Evolutionary conservation across 1,140 invertebrate genomes (phyloP).

Genomic region (Lordiphosa stackelbergi): DNA sequence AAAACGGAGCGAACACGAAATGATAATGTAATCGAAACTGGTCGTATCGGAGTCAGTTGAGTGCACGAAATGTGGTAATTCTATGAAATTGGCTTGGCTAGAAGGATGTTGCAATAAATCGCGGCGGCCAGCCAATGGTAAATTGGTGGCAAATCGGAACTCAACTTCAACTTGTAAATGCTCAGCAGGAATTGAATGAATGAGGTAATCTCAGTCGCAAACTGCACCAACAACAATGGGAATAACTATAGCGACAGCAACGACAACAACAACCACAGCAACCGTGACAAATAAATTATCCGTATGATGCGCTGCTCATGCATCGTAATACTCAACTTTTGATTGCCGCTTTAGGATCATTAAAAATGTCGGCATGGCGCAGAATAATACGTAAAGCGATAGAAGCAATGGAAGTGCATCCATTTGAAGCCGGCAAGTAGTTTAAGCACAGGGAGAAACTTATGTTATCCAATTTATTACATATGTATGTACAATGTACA

Average conservation of each 20-base stretch:
- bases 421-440: no score
- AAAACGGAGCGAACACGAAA: conserved; percentile 66
- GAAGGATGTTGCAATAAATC: conserved; percentile 32
- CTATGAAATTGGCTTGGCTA: conserved; percentile 35
- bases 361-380: conserved; percentile 47
- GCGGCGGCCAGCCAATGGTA: conserved; percentile 11
- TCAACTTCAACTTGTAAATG: conserved; percentile 13
- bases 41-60: conserved; percentile 43
- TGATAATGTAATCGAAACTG: conserved; percentile 74
- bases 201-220: conserved; percentile 13
- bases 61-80: conserved; percentile 57
- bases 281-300: conserved; percentile 48
- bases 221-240: conserved; percentile 6
- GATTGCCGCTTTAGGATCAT: conserved; percentile 45
- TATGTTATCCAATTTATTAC: no score
- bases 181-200: conserved; percentile 23
- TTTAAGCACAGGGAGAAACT: no score
- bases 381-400: conserved; percentile 16
- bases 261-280: conserved; percentile 8
- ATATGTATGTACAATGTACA: no score
- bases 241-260: conserved; percentile 14
- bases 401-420: background rate
- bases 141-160: conserved; percentile 48
- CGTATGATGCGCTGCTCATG: conserved; percentile 39
- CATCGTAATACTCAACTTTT: conserved; percentile 37